Evolutionary conservation across 1,140 invertebrate species (phyloP), one percentile per base, ranked within the genome.

Genomic region (Mya arenaria): DNA sequence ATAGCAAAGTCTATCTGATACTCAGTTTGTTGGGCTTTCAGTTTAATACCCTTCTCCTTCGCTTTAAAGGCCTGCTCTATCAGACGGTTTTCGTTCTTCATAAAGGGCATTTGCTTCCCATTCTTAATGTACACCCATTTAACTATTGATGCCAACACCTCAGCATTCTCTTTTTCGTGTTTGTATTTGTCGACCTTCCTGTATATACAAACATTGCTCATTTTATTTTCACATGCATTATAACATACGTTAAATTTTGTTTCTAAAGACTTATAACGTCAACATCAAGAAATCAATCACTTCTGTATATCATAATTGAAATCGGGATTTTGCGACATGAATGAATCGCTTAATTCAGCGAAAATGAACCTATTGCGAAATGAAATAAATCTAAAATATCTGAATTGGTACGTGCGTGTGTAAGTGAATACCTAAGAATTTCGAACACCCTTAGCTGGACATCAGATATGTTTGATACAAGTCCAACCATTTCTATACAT

Each of bases 61-160:
- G 52, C 19, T 25, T 48, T 55, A 52, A 63, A 79, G 19, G 63
- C 75, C 23, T 36, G 65, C 32, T 79, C 75, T 8, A 79, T 69
- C 30, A 36, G 30, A 2, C 39, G 34, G 55, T 79, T 79, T 23
- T 34, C 37, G 15, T 17, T 41, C 28, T 68, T 48, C 13, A 25
- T 25, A 58, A 79, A 79, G 4, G 63, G 19, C 5, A 37, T 6
- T 8, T 44, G 25, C 19, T 68, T 79, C n/a, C 34, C 25, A 39
- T 79, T 32, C 44, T 79, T 79, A 19, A 79, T n/a, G 37, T 68
- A 79, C 10, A 79, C 28, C 75, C 75, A 79, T 36, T 36, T n/a
- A 4, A 79, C 75, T 23, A 69, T 58, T 23, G 34, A 66, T 6
- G 62, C 32, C 63, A 79, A 32, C 19, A 79, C 36, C n/a, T 58